Evolutionary conservation across 2,113 vertebrate species (phyloP).

Genomic region (Pseudolaguvia tuberculata): DNA sequence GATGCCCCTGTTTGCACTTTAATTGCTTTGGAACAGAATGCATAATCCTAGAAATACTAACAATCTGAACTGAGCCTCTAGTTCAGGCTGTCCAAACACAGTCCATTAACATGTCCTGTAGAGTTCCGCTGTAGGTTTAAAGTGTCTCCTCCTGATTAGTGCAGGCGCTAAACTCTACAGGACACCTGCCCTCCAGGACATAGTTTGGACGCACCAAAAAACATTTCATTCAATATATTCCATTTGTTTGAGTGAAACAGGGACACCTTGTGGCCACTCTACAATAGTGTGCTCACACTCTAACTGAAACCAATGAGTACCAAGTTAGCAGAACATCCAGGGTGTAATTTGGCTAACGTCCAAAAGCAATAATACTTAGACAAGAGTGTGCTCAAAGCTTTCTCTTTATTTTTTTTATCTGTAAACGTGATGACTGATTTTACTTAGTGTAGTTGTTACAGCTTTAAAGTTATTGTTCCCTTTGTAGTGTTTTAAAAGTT

Average conservation of each 20-base stretch:
- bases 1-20: background rate
- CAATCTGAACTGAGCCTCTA: too few species aligned
- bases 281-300: background rate
- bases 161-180: too few species aligned
- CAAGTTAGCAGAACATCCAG: slow-evolving; percentile 15
- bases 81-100: too few species aligned
- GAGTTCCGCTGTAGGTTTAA: too few species aligned
- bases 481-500: background rate
- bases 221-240: too few species aligned
- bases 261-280: slow-evolving; percentile 36
- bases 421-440: slow-evolving; percentile 18
- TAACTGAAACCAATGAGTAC: background rate
- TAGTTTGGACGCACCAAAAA: too few species aligned
- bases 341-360: slow-evolving; percentile 45
- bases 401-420: background rate
- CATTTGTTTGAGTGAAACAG: background rate
- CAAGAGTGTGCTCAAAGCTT: slow-evolving; percentile 55
- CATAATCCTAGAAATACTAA: slow-evolving; percentile 55
- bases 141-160: too few species aligned
- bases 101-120: too few species aligned
- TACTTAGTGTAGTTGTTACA: background rate
- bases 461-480: too few species aligned
- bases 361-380: slow-evolving; percentile 60
- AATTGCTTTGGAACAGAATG: slow-evolving; percentile 29
- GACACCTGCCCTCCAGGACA: too few species aligned